Evolutionary conservation across 2,888 invertebrate genomes (phyloP), one percentile per base, ranked within the genome.

Genomic region (Heliconius sara): DNA sequence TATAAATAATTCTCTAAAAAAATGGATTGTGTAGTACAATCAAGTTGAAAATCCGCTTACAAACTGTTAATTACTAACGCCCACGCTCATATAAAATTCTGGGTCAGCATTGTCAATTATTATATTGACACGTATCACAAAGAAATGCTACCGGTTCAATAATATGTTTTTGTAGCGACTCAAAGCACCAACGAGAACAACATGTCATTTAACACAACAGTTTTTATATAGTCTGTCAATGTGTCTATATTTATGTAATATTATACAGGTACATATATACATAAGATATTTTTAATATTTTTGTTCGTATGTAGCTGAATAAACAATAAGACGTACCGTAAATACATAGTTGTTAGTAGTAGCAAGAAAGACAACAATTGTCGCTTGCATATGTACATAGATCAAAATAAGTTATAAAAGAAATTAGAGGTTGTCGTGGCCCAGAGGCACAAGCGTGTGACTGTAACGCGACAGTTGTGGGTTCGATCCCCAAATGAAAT

Each of bases 1-100:
- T 34, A 63, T 63, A 7, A 39, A 9, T 57, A 65, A 70, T 63
- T 34, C 12, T 74, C 25, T 71, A 63, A 77, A 1, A 52, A 65
- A 78, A 75, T 68, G 47, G 52, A 27, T 73, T 66, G 67, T 66
- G 16, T 77, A 25, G 6, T 70, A 71, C 43, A 65, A 65, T 79
- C 52, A 57, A 66, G 34, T 66, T 74, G 75, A 52, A 47, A 83
- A 87, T 81, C 87, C 91, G 88, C 91, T 91, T 89, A 88, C 89
- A 86, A 87, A 84, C 84, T 91, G 92, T 92, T 90, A 91, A 91
- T 92, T 90, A 70, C 70, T 47, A 89, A 87, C 90, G 85, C 93
- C 93, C 86, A 91, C 92, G 81, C 78, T 77, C 79, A 83, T 84
- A 83, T 84, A 83, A 80, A 79, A 84, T 84, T 83, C 85, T 84